A percentile compares a stretch with the other conserved stretches of the same genome.
Conservation (phyloP, 1,140 invertebrate species). For the Triops longicaudatus region DNA sequence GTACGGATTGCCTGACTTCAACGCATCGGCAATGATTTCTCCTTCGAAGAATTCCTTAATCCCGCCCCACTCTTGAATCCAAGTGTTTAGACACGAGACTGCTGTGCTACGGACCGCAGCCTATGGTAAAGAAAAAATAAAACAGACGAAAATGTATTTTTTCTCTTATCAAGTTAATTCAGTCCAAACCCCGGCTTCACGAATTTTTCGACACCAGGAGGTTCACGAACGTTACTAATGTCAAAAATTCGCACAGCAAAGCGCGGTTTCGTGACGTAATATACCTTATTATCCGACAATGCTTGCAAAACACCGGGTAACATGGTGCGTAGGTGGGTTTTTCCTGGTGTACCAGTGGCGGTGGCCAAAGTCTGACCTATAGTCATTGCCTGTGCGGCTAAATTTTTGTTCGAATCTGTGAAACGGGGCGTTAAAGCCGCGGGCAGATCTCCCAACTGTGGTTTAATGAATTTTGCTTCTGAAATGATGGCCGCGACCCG, state of each 20-base stretch:
- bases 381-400: constrained; percentile 68
- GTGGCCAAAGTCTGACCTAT: constrained; percentile 69
- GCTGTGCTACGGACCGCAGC: constrained; percentile 66
- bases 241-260: too few species aligned
- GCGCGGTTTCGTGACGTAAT: constrained; percentile 21
- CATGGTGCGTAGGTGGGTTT: constrained; percentile 65
- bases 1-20: constrained; percentile 73
- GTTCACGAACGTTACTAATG: too few species aligned
- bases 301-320: constrained; percentile 74
- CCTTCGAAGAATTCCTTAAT: constrained; percentile 75
- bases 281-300: constrained; percentile 60
- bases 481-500: constrained; percentile 65
- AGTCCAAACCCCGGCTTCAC: too few species aligned
- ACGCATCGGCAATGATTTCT: constrained; percentile 77
- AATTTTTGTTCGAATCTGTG: constrained; percentile 81
- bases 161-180: background rate
- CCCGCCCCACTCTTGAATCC: constrained; percentile 63
- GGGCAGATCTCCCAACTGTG: constrained; percentile 72
- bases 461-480: constrained; percentile 68
- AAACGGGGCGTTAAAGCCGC: constrained; percentile 64
- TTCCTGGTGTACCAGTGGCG: constrained; percentile 71
- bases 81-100: constrained; percentile 69
- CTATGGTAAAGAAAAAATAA: constrained; percentile 40
- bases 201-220: too few species aligned
- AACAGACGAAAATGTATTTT: background rate